Evolutionary conservation across 2,888 invertebrate genomes (phyloP).

Genomic region (Bellardia pandia): DNA sequence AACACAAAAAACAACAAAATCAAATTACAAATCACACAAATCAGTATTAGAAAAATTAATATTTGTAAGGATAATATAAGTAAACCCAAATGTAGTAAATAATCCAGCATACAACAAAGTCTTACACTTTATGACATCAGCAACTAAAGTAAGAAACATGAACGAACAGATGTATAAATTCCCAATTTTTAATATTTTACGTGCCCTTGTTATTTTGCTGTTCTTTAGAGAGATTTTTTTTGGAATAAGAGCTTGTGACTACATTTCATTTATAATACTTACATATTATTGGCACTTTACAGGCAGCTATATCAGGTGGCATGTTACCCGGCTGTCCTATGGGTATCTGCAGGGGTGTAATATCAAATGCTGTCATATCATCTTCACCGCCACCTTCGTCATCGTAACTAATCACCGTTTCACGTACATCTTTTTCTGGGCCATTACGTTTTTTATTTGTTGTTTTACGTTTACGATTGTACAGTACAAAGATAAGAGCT

Average conservation of each 20-base stretch:
- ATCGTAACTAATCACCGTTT: constrained; percentile 99
- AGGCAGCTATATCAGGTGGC: constrained; percentile 92
- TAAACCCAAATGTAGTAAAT: constrained; percentile 10
- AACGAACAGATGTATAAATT: constrained; percentile 33
- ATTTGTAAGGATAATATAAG: not conserved
- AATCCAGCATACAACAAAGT: not conserved
- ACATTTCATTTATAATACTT: constrained; percentile 76
- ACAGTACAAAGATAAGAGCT: constrained; percentile 97
- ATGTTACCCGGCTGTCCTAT: constrained; percentile 91
- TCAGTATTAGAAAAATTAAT: constrained; percentile 1
- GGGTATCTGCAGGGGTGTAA: constrained; percentile 98
- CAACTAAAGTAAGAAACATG: not conserved
- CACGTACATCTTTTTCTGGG: constrained; percentile 98
- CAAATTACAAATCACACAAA: constrained; percentile 10
- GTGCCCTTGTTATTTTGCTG: constrained; percentile 44
- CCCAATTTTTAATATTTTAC: constrained; percentile 69
- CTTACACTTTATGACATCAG: constrained; percentile 27
- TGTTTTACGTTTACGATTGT: constrained; percentile 95
- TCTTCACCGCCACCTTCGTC: constrained; percentile 99
- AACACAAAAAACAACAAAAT: constrained; percentile 17
- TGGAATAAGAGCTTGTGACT: not conserved
- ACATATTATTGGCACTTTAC: constrained; percentile 88
- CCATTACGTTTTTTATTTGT: constrained; percentile 94
- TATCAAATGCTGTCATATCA: constrained; percentile 99
- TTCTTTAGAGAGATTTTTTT: not conserved